A percentile compares a stretch with the other conserved stretches of the same genome.
These are phyloP conservation scores for Myiothlypis coronata DNA, from an alignment of 2,797 vertebrate genomes.

Conservation along the genomic window DNA sequence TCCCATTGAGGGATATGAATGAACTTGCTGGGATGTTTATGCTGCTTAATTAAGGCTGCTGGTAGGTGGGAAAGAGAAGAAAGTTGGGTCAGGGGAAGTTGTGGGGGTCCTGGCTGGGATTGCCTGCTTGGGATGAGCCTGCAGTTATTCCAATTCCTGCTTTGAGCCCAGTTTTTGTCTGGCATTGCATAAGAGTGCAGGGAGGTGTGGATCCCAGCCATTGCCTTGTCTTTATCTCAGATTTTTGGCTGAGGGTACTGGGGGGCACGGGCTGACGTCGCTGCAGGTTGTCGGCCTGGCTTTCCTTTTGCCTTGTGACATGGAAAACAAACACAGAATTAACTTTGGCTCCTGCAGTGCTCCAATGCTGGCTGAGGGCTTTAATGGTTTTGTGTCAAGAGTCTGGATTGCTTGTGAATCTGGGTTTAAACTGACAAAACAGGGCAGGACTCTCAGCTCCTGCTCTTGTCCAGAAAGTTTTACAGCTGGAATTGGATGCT, in stretches of 20 bases:
- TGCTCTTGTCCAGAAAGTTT: not conserved
- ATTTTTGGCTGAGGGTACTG: not conserved
- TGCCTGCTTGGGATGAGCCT: not conserved
- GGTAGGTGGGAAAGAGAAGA: not conserved
- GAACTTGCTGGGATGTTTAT: slow-evolving; percentile 38
- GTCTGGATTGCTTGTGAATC: not conserved
- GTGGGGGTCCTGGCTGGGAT: not conserved
- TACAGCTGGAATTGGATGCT: not conserved
- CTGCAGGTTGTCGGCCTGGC: not conserved
- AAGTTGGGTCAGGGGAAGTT: not conserved
- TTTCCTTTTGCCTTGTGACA: slow-evolving; percentile 1
- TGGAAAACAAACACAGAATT: not conserved
- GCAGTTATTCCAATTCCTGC: not conserved
- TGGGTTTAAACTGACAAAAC: not conserved
- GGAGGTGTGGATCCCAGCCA: not conserved
- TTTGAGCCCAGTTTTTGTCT: not conserved
- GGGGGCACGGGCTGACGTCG: not conserved
- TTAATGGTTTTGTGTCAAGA: not conserved
- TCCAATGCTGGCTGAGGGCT: not conserved
- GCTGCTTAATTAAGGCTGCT: not conserved
- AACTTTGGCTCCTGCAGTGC: not conserved
- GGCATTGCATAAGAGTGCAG: not conserved
- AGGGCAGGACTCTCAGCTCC: fast-evolving
- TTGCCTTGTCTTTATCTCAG: not conserved
- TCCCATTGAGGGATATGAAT: slow-evolving; percentile 70